Base-by-base conservation (phyloP, 2,113 vertebrate genomes). In the Otocyon megalotis region DNA sequence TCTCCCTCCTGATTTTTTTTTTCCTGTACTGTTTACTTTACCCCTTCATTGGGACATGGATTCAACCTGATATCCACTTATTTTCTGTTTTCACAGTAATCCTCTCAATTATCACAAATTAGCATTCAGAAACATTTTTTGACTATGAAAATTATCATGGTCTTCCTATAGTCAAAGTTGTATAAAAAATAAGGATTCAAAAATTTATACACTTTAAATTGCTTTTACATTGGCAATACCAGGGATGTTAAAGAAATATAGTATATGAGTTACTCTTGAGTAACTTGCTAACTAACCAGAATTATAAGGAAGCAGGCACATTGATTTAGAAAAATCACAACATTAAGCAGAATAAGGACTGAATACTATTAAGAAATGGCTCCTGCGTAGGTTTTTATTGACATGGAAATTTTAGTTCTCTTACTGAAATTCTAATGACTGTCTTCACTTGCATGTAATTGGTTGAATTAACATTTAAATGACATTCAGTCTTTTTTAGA, bases 381-480 rank as follows among this genome's bases (percentile, higher is more conserved):
- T 19, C 16, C 35, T 62, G 1, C 30, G 1, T 74, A 32, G 12
- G 6, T 81, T 20, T 37, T 92, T 69, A 12, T 58, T 88, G 76
- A 48, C 12, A 95, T 26, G 28, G 19, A 87, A 79, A 77, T 53
- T 28, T 30, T 93, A 63, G 13, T 22, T 84, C 67, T 74, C 48
- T 69, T 67, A 28, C 5, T 90, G n/a, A 65, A 69, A 87, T 81
- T 94, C 24, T 43, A 37, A 82, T 74, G 10, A 58, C 16, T 77
- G 15, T 71, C 48, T n/a, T 94, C 1, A 37, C 30, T 16, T 53
- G 4, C 0, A 26, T 86, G 35, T 1, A 53, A 62, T 28, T 87
- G n/a, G 88, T 35, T 62, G 89, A 85, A 95, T 95, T 69, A 95
- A 43, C 35, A 35, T 35, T 71, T 35, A 71, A 35, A 35, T 37